Evolutionary conservation across 2,113 vertebrate species (phyloP).

Genomic region (Thalassarche chlororhynchos): DNA sequence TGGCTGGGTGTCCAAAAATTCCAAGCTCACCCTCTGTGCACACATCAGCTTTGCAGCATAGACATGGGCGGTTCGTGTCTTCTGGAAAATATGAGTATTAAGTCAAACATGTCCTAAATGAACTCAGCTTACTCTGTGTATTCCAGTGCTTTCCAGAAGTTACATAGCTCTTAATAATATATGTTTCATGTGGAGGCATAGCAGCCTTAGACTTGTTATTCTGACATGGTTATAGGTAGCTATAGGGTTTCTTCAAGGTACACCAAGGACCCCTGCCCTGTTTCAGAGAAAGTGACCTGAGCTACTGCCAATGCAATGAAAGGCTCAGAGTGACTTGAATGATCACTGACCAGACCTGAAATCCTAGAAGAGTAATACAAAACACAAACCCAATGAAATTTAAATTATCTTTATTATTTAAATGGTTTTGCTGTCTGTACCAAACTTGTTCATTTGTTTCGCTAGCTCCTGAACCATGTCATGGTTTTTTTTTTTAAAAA

Average conservation of each 20-base stretch:
- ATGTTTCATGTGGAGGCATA: background rate
- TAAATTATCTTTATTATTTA: background rate
- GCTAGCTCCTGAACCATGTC: background rate
- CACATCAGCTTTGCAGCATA: background rate
- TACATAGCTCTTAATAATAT: background rate
- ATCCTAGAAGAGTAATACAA: background rate
- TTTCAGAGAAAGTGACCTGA: background rate
- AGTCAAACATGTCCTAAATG: background rate
- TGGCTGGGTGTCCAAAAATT: background rate
- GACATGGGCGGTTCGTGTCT: fast-evolving
- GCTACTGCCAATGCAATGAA: background rate
- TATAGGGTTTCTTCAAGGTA: background rate
- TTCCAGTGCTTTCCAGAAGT: background rate
- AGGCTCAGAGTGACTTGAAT: background rate
- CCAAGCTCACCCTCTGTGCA: background rate
- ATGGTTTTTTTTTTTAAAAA: background rate
- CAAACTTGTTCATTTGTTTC: background rate
- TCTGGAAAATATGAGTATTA: background rate
- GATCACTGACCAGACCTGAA: background rate
- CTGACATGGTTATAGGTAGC: background rate
- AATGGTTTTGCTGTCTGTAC: background rate
- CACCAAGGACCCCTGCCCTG: background rate
- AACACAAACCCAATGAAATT: background rate
- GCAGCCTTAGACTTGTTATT: background rate
- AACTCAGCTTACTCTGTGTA: background rate